Base-by-base conservation (phyloP, 2,888 invertebrate species). In the Frankliniella fusca region DNA sequence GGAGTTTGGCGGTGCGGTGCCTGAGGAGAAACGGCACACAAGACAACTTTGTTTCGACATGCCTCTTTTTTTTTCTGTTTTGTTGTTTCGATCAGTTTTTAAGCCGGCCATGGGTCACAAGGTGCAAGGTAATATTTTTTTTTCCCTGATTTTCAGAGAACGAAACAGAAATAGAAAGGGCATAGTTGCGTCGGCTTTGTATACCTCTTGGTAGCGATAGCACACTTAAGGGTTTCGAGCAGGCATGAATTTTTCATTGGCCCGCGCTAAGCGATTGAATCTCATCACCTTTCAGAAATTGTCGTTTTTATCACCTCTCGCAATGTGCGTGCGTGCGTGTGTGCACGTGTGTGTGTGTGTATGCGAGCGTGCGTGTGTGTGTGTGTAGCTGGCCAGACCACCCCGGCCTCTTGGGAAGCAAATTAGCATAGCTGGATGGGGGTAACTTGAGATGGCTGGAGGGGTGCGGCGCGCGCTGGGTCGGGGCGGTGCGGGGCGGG, bases 401-500 rank as follows among this genome's bases (percentile, higher is more conserved):
- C 61, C 70, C n/a, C 11, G 12, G 27, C 70, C 70, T 2, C 70
- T 8, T 20, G 70, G 70, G 23, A 12, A 27, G 70, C 70, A 76
- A 76, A 76, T 76, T 76, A 76, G 70, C 70, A 76, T 76, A 76
- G 27, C 70, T 10, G 70, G 70, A 76, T 76, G 70, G 70, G 70
- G 38, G 70, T 76, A 76, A 76, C 70, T 76, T 23, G 70, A 76
- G 70, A 76, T 27, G 27, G 54, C 61, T 61, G 27, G 54, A 27
- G 70, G 70, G 70, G 54, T 20, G 15, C 18, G 54, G 54, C 38
- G 38, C 38, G 15, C 54, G 54, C 3, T 18, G 15, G 54, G 54
- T 0, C 5, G 54, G 20, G 10, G 54, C 54, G 54, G 20, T 0
- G 54, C 54, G 15, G 54, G 54, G 18, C 54, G 54, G 15, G 54